A percentile compares a stretch with the other conserved stretches of the same genome.
Conservation (phyloP, 2,113 vertebrate genomes). For the Spheniscus mendiculus region DNA sequence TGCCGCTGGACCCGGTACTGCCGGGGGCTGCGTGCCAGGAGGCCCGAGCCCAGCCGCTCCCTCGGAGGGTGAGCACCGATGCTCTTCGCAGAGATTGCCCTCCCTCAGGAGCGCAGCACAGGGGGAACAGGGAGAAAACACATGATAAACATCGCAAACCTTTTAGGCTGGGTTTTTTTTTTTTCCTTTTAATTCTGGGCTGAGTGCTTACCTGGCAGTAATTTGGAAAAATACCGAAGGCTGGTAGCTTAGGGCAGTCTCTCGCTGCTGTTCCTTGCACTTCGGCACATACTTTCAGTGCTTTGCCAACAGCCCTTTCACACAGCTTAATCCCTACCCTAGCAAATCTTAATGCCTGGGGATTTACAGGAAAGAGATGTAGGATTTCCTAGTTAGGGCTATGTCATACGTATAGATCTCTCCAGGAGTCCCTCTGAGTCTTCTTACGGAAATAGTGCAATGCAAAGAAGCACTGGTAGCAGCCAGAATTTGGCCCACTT, state of each 20-base stretch:
- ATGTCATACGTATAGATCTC: neutral
- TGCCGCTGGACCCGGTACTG: rapidly evolving
- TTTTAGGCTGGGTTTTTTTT: neutral
- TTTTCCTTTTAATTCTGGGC: neutral
- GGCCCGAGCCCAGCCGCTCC: rapidly evolving
- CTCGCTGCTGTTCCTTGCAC: neutral
- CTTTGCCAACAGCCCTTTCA: neutral
- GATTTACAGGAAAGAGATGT: neutral
- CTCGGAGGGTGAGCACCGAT: rapidly evolving
- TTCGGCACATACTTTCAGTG: rapidly evolving
- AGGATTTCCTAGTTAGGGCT: neutral
- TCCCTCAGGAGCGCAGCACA: rapidly evolving
- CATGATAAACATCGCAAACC: rapidly evolving
- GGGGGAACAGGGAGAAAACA: neutral
- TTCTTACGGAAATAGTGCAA: neutral
- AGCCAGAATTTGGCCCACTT: neutral
- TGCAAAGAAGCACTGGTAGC: neutral
- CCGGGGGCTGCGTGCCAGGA: rapidly evolving
- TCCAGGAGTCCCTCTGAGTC: neutral
- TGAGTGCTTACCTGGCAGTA: neutral
- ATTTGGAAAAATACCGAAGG: neutral
- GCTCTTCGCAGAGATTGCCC: neutral
- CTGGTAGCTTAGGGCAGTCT: neutral
- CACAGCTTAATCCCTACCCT: neutral
- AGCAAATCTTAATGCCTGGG: neutral